Percentiles rank a stretch among this genome's conserved stretches.
phyloP scores from a whole-genome alignment of 2,888 invertebrate genomes.

The Pegoplata infirma region DNA sequence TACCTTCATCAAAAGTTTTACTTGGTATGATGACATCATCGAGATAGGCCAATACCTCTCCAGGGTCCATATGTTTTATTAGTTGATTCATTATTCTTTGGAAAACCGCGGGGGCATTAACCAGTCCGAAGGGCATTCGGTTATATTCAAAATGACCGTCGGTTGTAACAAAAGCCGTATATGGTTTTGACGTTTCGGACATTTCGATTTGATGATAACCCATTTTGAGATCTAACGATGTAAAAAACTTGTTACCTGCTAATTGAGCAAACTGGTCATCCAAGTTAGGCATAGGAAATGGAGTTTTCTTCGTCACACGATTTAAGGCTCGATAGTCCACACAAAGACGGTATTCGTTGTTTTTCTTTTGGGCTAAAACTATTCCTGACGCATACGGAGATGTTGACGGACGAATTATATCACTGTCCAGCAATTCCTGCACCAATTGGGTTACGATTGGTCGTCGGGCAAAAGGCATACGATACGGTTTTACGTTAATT shows the following conservation, averaged over 20 bases:
- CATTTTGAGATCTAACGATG: conserved; percentile 44
- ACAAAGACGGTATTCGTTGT: conserved; percentile 51
- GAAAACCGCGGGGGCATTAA: conserved; percentile 43
- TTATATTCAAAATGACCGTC: conserved; percentile 44
- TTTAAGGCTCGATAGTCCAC: conserved; percentile 51
- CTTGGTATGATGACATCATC: conserved; percentile 1
- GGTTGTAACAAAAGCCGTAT: conserved; percentile 48
- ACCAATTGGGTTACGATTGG: conserved; percentile 6
- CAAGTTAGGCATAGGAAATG: conserved; percentile 47
- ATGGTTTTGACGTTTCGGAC: conserved; percentile 25
- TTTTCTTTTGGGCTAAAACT: conserved; percentile 49
- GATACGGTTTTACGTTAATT: conserved; percentile 42
- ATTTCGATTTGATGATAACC: conserved; percentile 57
- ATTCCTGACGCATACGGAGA: no score
- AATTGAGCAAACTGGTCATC: conserved; percentile 47
- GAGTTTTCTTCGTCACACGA: conserved; percentile 29
- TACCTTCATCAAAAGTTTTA: not conserved
- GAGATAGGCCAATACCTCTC: not conserved
- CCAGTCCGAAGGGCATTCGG: conserved; percentile 42
- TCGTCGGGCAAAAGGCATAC: conserved; percentile 46
- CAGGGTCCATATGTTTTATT: not conserved
- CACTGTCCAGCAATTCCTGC: conserved; percentile 5
- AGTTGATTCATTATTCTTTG: conserved; percentile 20
- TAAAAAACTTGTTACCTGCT: conserved; percentile 44
- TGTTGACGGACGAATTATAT: conserved; percentile 34